phyloP scores from a whole-genome alignment of 2,888 invertebrate species.

The Troides helena region DNA sequence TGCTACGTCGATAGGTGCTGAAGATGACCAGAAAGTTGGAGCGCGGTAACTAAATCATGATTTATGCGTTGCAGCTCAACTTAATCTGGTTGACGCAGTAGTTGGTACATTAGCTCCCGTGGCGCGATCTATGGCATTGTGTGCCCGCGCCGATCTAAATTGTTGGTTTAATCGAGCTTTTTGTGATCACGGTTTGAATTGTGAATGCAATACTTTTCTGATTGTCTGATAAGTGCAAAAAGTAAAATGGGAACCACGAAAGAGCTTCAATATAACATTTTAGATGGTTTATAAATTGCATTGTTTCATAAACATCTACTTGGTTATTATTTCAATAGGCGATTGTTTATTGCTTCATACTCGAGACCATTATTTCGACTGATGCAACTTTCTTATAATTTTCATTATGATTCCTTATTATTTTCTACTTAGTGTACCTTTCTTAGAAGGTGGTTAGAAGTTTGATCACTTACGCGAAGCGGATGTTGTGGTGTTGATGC shows the following conservation, averaged over 20 bases:
- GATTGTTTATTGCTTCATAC: slow-evolving; percentile 24
- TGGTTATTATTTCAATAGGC: slow-evolving; percentile 24
- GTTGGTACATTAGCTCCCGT: slow-evolving; percentile 59
- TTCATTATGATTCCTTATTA: slow-evolving; percentile 30
- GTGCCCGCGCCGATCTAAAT: slow-evolving; percentile 61
- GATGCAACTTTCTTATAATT: slow-evolving; percentile 27
- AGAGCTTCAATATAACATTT: slow-evolving; percentile 26
- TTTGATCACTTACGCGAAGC: slow-evolving; percentile 26
- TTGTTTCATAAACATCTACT: slow-evolving; percentile 25
- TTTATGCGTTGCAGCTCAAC: slow-evolving; percentile 29
- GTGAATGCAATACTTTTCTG: slow-evolving; percentile 51
- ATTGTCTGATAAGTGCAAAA: slow-evolving; percentile 48
- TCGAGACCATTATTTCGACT: slow-evolving; percentile 23
- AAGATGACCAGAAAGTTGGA: slow-evolving; percentile 42
- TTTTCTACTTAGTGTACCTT: slow-evolving; percentile 30
- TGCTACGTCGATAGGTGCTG: slow-evolving; percentile 44
- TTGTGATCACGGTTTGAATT: slow-evolving; percentile 62
- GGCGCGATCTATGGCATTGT: slow-evolving; percentile 73
- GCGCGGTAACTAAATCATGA: slow-evolving; percentile 20
- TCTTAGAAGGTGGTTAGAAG: slow-evolving; percentile 27
- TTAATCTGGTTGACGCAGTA: slow-evolving; percentile 39
- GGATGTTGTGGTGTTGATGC: slow-evolving; percentile 24
- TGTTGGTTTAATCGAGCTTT: slow-evolving; percentile 76
- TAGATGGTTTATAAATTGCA: slow-evolving; percentile 25
- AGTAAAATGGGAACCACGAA: slow-evolving; percentile 43